Base-by-base conservation (phyloP, 2,888 invertebrate species). In the Conus canariensis region DNA sequence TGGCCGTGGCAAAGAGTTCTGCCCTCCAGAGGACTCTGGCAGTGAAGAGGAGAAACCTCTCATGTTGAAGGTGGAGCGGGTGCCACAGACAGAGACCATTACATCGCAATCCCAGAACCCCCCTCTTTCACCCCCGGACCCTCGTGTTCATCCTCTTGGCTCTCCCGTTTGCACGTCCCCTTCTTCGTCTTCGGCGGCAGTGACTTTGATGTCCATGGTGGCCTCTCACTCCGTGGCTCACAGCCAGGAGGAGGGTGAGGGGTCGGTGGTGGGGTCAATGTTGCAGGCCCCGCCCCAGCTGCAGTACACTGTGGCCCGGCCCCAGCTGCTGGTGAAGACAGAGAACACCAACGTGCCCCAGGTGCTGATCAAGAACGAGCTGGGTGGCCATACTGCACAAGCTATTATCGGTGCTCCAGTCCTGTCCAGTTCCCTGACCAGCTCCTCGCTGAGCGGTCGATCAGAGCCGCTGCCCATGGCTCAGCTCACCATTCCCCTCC, bases 11-110 rank as follows among this genome's bases (percentile, higher is more conserved):
- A 74, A 45, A 12, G 56, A 56, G 16, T 25, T 45, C n/a, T 16
- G 58, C n/a, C n/a, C 67, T 19, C 45, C 14, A 87, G 90, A 85
- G n/a, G 87, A 83, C 16, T 70, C 77, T 8, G 60, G 45, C n/a
- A 8, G 70, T 0, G 89, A 91, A 12, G 92, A 92, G 1, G 90
- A 91, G 16, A 89, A 90, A 85, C 92, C 92, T 22, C 89, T 92
- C 25, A 92, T 92, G 92, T 59, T 92, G 91, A 92, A 91, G 30
- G 92, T 92, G 45, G 91, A 92, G 86, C 87, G 90, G 45, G 64
- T 88, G 30, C 82, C 88, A 19, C 89, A 86, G 25, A 64, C 30
- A 30, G 67, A 86, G 64, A 60, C 83, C 87, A 12, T 58, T 82
- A 60, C 83, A 82, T 22, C 60, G 82, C 89, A 74, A 7, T 60